Base-by-base conservation (phyloP, 2,888 invertebrate genomes). In the Schizotus pectinicornis region DNA sequence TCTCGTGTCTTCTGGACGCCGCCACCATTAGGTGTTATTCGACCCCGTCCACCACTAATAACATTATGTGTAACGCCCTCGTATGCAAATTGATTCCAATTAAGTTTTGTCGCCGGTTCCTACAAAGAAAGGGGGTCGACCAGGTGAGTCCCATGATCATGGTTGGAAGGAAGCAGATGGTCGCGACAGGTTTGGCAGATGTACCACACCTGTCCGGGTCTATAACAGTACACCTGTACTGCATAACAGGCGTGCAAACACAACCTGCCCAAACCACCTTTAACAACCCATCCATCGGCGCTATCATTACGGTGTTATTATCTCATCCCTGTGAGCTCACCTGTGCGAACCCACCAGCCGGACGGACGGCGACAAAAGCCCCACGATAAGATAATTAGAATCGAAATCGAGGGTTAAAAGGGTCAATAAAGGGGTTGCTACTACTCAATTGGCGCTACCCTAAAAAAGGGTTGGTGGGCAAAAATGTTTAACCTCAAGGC, bases 181-280 rank as follows among this genome's bases (percentile, higher is more conserved):
- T 50, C 30, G 50, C 59, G 45, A 55, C 59, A 59, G 59, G 54
- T 59, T 59, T 59, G 59, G 59, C 59, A 59, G 59, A 59, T 59
- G 59, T 38, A 55, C 50, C 38, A 41, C 59, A 59, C 59, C 59
- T 59, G 59, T 59, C 54, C 55, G 39, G 35, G 42, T 54, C 42
- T 30, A 41, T 36, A 59, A 59, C 49, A 43, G 59, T 55, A 45
- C 59, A 59, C 59, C 59, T 59, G 59, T 59, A 45, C 49, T 33
- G 36, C 22, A 47, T 52, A 57, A 49, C 52, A 42, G 53, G 59
- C 51, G 59, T 54, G 59, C 59, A 59, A 59, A 54, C 51, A 58
- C 53, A 55, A 55, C 59, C 59, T 59, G 59, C 55, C 51, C 41
- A 50, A 55, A 55, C 56, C 50, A 56, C 51, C 56, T 50, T 50